Evolutionary conservation across 2,113 vertebrate genomes (phyloP), one percentile per base, ranked within the genome.

Genomic region (Crotophaga sulcirostris): DNA sequence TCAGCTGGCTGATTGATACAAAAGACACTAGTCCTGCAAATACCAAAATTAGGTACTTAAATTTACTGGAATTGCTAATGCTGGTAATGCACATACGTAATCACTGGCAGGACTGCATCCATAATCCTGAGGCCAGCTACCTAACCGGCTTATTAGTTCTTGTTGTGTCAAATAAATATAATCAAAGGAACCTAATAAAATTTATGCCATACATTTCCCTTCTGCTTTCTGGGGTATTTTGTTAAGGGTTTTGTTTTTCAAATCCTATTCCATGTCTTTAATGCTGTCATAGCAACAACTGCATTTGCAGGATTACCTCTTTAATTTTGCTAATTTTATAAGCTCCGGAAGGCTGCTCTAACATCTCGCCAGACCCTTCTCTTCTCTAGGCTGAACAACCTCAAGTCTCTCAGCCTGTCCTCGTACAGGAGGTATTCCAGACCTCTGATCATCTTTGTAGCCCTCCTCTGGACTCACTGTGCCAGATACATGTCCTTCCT

Each of bases 91-190:
- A n/a, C 47, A n/a, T 68, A 94, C 5, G 15, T 70, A 90, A 84
- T 55, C 1, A 1, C n/a, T 83, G 82, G 82, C 83, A 90, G 19
- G 47, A 74, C 52, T 63, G 58, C 67, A 90, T 88, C 60, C 67
- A 70, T 95, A 90, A 92, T 93, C 79, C 79, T 26, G 44, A 86
- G 52, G 72, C 56, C 92, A 95, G 59, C 31, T 95, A 38, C 51
- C 66, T 87, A 94, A 85, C 56, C 68, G 59, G 70, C 17, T 95
- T 85, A 87, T 87, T 95, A 92, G 58, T 82, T 95, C 79, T 80
- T 28, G 47, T 33, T 69, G 25, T 45, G 3, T 60, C 91, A 76
- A 90, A 76, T 9, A 87, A 60, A 93, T 90, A 88, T 26, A 93
- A 96, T 91, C 70, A 87, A 95, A 84, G 25, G 20, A 38, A 63